These are phyloP conservation scores for Drepana falcataria DNA, from an alignment of 2,888 invertebrate species.

Conservation along the genomic window DNA sequence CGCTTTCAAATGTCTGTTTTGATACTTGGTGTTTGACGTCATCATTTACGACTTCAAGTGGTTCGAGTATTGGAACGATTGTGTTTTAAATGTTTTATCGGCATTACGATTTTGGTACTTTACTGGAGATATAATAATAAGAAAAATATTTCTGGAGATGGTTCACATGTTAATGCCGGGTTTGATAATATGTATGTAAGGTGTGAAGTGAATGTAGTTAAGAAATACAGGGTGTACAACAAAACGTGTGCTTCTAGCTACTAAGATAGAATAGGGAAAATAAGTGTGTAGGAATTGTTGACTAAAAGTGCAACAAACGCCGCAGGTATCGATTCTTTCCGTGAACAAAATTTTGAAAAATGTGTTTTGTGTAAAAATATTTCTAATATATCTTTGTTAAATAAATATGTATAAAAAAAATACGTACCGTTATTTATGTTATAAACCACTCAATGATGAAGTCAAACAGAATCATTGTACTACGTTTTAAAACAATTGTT, in stretches of 20 bases:
- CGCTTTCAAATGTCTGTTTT: constrained; percentile 17
- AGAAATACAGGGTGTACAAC: background rate
- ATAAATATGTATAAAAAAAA: background rate
- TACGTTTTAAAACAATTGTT: constrained; percentile 16
- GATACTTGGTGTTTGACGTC: constrained; percentile 15
- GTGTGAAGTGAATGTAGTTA: background rate
- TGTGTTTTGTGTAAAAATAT: background rate
- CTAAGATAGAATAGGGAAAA: background rate
- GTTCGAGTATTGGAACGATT: background rate
- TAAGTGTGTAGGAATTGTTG: background rate
- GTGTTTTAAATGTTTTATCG: no score
- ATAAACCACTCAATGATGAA: background rate
- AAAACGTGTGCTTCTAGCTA: background rate
- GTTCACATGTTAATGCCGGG: no score
- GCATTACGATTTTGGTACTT: no score
- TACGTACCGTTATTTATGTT: no score
- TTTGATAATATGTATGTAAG: background rate
- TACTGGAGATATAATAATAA: no score
- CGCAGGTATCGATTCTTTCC: background rate
- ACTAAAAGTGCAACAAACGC: background rate
- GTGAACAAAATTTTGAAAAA: background rate
- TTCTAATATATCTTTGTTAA: no score
- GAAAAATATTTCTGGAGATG: no score
- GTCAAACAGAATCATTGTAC: background rate
- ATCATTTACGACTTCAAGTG: constrained; percentile 7